Evolutionary conservation across 2,888 invertebrate species (phyloP), one percentile per base, ranked within the genome.

Genomic region (Hermaeophaga mercurialis): DNA sequence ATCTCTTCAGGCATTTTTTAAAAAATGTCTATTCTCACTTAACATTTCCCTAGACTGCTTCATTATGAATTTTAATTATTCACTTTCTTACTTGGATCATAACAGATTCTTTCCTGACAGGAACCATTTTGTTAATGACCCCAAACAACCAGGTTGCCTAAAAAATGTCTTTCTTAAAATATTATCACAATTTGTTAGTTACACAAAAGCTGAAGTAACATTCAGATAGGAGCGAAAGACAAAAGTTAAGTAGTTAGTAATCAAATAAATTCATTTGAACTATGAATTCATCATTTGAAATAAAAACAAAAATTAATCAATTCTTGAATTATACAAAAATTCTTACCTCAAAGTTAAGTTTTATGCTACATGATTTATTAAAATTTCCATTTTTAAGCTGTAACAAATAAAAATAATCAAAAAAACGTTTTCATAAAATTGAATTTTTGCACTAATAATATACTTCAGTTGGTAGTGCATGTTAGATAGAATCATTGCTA

Each of bases 151-250:
- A 17, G 15, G 36, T 6, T 12, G 3, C 2, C 34, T 14, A 26
- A 5, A 14, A 11, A 14, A 9, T 12, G 15, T 36, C n/a, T n/a
- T n/a, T n/a, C n/a, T n/a, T n/a, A n/a, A n/a, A n/a, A n/a, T n/a
- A n/a, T n/a, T n/a, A 1, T n/a, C 17, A 17, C 3, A 5, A 22
- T 3, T 22, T 22, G 3, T 2, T 18, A 19, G 6, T 24, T 49
- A 11, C 33, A n/a, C n/a, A n/a, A n/a, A n/a, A 44, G 19, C 9
- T 11, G n/a, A 26, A 28, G 4, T 62, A 6, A 15, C 22, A 26
- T 34, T 82, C 82, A 82, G 82, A 79, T 82, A 82, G 82, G 81
- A 80, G 79, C 78, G 79, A 79, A 79, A 80, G 79, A 80, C 78
- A 78, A 57, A 71, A 70, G 17, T 38, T 12, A 66, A 47, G 58